Percentiles rank a stretch among this genome's conserved stretches.
Evolutionary conservation across 2,113 vertebrate genomes (phyloP).

Genomic region (Bos indicus): DNA sequence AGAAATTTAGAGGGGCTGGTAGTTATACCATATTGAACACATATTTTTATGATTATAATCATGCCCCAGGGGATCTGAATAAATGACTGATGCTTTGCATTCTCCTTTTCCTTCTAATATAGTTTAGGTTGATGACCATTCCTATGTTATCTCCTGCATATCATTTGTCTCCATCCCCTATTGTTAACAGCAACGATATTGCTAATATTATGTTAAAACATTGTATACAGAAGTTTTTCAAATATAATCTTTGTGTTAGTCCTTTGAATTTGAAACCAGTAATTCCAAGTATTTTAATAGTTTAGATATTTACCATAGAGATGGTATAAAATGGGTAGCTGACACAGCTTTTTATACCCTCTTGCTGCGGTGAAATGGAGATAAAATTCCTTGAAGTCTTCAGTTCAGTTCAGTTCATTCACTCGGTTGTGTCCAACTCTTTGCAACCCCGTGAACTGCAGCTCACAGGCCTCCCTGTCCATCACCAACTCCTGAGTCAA

Average conservation of each 20-base stretch:
- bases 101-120: conserved; percentile 4
- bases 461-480: too few relatives aligned
- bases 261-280: background rate
- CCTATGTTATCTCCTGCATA: background rate
- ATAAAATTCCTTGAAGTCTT: background rate
- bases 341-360: background rate
- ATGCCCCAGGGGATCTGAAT: background rate
- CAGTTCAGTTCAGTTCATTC: too few relatives aligned
- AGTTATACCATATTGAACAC: background rate
- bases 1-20: background rate
- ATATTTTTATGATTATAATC: background rate
- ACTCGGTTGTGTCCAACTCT: too few relatives aligned
- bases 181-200: background rate
- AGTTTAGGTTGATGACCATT: background rate
- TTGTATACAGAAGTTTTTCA: background rate
- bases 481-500: too few relatives aligned
- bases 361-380: background rate
- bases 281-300: background rate
- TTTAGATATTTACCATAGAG: background rate
- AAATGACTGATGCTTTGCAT: background rate
- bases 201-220: background rate
- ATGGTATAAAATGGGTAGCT: background rate
- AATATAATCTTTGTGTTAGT: background rate
- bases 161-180: background rate
- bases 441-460: too few relatives aligned